Conservation (phyloP, 2,888 invertebrate species). For the Rhagonycha lutea region DNA sequence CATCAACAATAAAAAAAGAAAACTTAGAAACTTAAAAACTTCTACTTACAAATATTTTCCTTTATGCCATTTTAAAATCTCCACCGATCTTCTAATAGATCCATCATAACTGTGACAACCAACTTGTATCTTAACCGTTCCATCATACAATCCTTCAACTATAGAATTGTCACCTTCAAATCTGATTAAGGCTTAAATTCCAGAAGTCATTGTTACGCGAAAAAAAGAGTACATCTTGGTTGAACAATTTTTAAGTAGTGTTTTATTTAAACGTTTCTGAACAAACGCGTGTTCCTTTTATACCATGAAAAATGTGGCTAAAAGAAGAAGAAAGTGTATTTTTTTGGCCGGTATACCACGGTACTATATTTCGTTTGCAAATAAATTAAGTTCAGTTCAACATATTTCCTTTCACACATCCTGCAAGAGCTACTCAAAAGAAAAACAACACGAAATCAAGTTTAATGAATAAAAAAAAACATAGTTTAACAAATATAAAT, state of each 20-base stretch:
- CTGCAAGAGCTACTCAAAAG: background rate
- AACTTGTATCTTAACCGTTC: slow-evolving; percentile 28
- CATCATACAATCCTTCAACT: slow-evolving; percentile 31
- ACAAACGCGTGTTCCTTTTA: background rate
- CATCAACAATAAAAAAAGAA: slow-evolving; percentile 22
- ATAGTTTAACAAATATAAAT: background rate
- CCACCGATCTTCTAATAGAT: slow-evolving; percentile 27
- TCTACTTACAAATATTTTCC: slow-evolving; percentile 29
- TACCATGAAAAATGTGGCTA: background rate
- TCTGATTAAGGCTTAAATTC: slow-evolving; percentile 31
- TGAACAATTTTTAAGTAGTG: background rate
- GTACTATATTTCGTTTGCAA: background rate
- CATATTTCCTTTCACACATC: background rate
- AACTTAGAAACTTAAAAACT: slow-evolving; percentile 13
- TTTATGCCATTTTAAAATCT: slow-evolving; percentile 29
- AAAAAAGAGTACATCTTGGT: slow-evolving; percentile 10
- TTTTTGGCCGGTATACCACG: background rate
- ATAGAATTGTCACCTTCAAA: slow-evolving; percentile 31
- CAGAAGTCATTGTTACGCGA: slow-evolving; percentile 27
- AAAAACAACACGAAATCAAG: background rate
- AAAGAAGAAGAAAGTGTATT: background rate
- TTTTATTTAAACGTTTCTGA: background rate
- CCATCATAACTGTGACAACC: slow-evolving; percentile 32
- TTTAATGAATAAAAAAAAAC: background rate
- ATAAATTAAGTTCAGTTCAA: background rate